Evolutionary conservation across 2,797 vertebrate genomes (phyloP).

Genomic region (Chelonia mydas): DNA sequence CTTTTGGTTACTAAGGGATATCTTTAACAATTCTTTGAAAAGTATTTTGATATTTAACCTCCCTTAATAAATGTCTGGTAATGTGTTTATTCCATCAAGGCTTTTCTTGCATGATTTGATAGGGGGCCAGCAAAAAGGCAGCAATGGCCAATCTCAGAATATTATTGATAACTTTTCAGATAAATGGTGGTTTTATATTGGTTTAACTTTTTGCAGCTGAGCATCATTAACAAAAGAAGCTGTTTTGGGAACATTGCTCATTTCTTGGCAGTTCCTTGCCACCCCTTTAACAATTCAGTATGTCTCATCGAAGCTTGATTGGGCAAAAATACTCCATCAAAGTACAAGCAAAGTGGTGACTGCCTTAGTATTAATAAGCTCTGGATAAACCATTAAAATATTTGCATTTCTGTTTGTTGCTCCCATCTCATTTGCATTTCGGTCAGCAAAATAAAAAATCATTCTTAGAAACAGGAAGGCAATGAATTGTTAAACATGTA

Average conservation of each 20-base stretch:
- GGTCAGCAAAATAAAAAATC: conserved; percentile 15
- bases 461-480: background rate
- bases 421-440: conserved; percentile 4
- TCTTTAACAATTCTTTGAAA: background rate
- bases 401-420: background rate
- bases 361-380: background rate
- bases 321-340: conserved; percentile 23
- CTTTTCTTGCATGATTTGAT: conserved; percentile 62
- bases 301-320: background rate
- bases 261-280: conserved; percentile 55
- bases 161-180: conserved; percentile 47
- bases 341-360: background rate
- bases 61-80: conserved; percentile 31
- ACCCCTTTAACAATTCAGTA: background rate
- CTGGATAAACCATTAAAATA: conserved; percentile 30
- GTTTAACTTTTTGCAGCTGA: conserved; percentile 63
- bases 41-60: conserved; percentile 19
- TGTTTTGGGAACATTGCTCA: conserved; percentile 52
- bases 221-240: conserved; percentile 41
- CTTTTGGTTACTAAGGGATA: background rate
- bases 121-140: conserved; percentile 44
- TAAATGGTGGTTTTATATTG: conserved; percentile 48
- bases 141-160: conserved; percentile 42
- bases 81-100: conserved; percentile 43
- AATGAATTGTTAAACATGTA: conserved; percentile 32